These are phyloP conservation scores for Ptychoptera contaminata DNA, from an alignment of 2,888 invertebrate species.

Conservation along the genomic window DNA sequence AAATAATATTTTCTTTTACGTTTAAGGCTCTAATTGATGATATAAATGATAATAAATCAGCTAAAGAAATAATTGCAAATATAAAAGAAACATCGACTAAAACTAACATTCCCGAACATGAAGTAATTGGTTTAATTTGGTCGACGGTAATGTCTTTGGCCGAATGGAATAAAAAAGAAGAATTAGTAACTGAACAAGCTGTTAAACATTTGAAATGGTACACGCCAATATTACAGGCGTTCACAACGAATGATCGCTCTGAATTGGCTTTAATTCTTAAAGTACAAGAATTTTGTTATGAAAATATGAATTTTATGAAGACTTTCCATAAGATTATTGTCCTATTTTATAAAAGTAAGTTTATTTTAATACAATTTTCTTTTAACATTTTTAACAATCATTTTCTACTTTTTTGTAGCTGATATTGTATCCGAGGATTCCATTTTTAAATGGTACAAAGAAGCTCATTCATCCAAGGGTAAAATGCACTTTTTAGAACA, in stretches of 20 bases:
- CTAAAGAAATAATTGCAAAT: conserved; percentile 72
- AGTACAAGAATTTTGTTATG: conserved; percentile 96
- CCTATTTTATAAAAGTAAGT: conserved; percentile 83
- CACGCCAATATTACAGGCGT: conserved; percentile 72
- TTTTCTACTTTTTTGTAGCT: conserved; percentile 30
- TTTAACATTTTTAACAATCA: background rate
- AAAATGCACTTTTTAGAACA: conserved; percentile 96
- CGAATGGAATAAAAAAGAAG: conserved; percentile 98
- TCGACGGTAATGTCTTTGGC: conserved; percentile 86
- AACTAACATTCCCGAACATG: conserved; percentile 77
- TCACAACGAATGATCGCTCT: conserved; percentile 70
- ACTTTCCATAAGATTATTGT: conserved; percentile 95
- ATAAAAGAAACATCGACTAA: conserved; percentile 73
- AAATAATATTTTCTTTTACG: conserved; percentile 12
- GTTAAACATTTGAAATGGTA: conserved; percentile 77
- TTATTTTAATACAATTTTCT: background rate
- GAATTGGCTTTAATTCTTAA: conserved; percentile 79
- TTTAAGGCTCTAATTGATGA: conserved; percentile 62
- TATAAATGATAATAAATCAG: conserved; percentile 71
- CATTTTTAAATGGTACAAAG: conserved; percentile 92
- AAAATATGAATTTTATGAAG: conserved; percentile 98
- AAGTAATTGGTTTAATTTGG: conserved; percentile 82
- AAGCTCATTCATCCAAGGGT: conserved; percentile 83
- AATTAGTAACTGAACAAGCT: conserved; percentile 89
- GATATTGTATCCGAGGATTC: conserved; percentile 91